Conservation (phyloP, 2,113 vertebrate species). For the Tor tambroides region DNA sequence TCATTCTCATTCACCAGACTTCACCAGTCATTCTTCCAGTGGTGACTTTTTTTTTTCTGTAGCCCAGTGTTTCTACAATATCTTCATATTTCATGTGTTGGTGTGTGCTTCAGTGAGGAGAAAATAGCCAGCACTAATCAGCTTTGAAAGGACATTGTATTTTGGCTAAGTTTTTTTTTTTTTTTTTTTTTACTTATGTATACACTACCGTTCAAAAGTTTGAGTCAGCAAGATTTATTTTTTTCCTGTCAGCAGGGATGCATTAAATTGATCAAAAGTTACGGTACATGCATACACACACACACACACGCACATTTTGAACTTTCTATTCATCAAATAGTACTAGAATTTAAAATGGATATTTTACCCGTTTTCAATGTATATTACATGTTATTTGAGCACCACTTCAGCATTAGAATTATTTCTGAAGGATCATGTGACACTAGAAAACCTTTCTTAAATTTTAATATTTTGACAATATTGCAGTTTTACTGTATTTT, state of each 20-base stretch:
- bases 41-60: background rate
- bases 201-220: background rate
- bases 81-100: slow-evolving; percentile 11
- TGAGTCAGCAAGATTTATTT: background rate
- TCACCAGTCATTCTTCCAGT: background rate
- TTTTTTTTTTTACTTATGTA: background rate
- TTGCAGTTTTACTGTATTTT: background rate
- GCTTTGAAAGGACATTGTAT: background rate
- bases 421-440: background rate
- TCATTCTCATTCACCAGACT: background rate
- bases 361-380: background rate
- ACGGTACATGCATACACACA: too few relatives aligned
- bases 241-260: background rate
- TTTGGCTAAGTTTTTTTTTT: background rate
- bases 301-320: too few relatives aligned
- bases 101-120: slow-evolving; percentile 20
- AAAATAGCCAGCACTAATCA: background rate
- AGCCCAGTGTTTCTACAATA: background rate
- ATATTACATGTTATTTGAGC: background rate
- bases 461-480: background rate
- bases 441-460: background rate
- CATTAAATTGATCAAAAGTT: background rate
- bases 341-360: background rate
- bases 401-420: background rate
- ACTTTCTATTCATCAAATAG: background rate